phyloP scores from a whole-genome alignment of 2,113 vertebrate species.

The Toxotes chatareus region DNA sequence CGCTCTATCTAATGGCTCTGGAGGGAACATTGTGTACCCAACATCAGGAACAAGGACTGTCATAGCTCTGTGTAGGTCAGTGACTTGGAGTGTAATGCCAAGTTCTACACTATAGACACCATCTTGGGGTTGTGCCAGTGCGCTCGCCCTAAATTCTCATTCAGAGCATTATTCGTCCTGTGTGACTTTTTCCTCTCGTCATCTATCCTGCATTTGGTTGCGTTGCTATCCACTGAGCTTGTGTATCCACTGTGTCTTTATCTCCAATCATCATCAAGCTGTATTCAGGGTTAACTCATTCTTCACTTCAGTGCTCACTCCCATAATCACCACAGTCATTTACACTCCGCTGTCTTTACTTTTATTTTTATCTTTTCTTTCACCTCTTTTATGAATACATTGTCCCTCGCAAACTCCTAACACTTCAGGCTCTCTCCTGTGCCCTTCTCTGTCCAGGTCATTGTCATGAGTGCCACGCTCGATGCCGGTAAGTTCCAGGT shows the following conservation, averaged over 20 bases:
- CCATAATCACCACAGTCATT: slow-evolving; percentile 8
- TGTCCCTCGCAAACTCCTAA: not conserved
- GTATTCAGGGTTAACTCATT: slow-evolving; percentile 39
- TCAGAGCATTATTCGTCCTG: slow-evolving; percentile 7
- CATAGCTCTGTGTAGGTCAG: slow-evolving; percentile 64
- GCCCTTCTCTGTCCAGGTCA: slow-evolving; percentile 85
- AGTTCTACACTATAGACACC: slow-evolving; percentile 42
- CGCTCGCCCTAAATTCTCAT: slow-evolving; percentile 22
- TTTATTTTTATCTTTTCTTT: slow-evolving; percentile 11
- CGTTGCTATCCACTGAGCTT: slow-evolving; percentile 24
- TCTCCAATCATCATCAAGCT: slow-evolving; percentile 37
- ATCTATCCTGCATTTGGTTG: slow-evolving; percentile 35
- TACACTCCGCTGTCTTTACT: slow-evolving; percentile 23
- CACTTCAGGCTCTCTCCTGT: rapidly evolving
- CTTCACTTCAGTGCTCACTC: slow-evolving; percentile 26
- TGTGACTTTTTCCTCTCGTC: slow-evolving; percentile 24
- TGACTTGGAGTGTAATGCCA: slow-evolving; percentile 46
- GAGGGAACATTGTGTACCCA: slow-evolving; percentile 69
- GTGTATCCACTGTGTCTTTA: slow-evolving; percentile 52
- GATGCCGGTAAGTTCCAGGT: slow-evolving; percentile 99
- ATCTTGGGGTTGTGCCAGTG: slow-evolving; percentile 46
- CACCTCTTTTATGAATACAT: slow-evolving; percentile 1
- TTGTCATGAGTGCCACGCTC: slow-evolving; percentile 96
- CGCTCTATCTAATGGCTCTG: slow-evolving; percentile 68
- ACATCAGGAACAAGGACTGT: slow-evolving; percentile 60